Base-by-base conservation (phyloP, 1,140 invertebrate genomes). In the Hyles euphorbiae region DNA sequence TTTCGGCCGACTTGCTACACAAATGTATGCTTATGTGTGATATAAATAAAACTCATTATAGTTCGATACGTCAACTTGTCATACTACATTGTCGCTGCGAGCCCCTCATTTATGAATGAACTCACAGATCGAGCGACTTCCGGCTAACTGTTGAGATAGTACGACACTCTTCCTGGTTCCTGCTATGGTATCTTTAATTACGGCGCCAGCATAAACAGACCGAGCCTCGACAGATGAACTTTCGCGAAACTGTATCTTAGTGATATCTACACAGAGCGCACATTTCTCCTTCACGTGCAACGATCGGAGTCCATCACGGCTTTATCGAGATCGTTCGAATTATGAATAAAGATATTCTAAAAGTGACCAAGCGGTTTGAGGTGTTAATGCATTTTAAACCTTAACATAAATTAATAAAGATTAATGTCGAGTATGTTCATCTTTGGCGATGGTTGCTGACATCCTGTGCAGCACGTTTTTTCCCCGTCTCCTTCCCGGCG, bases 91-190 rank as follows among this genome's bases (percentile, higher is more conserved):
- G 78, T 83, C 76, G 78, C 72, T 63, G 57, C 73, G 69, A 80
- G 74, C 65, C 64, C 58, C 74, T 82, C 83, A 82, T 87, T 88
- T 86, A 88, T 88, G 86, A 88, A 88, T 88, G 86, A 87, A 88
- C 81, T 81, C 81, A 86, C 83, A 85, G 86, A 87, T 87, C 83
- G 83, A 81, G 79, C 75, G 77, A 80, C 83, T 88, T 88, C 86
- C 84, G 86, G 84, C 78, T 87, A 87, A 87, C 84, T 87, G 83
- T 87, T 81, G 81, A 83, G 86, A 87, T 88, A 88, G 86, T 88
- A 87, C 86, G 83, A 88, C 83, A 78, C 84, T 85, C 82, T 88
- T 88, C 86, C 86, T 88, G 84, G 84, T 88, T 86, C 84, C 86
- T 87, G 83, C 81, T 78, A 81, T 81, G 79, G 82, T 81, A 80